These are phyloP conservation scores for Condylura cristata DNA, from an alignment of 2,113 vertebrate genomes.

Conservation along the genomic window DNA sequence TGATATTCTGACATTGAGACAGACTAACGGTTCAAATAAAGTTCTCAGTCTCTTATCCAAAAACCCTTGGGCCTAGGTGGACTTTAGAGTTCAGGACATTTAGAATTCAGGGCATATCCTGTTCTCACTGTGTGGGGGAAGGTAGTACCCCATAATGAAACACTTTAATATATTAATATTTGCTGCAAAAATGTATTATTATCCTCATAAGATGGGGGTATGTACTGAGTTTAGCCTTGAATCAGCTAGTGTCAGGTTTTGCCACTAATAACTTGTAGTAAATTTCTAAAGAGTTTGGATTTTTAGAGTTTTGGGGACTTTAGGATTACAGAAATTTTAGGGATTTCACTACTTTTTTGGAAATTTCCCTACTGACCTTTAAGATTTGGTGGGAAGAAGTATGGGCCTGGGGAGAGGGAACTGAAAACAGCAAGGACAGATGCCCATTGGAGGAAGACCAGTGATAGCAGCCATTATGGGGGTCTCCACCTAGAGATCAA, in stretches of 20 bases:
- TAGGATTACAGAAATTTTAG: neutral
- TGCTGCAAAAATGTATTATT: neutral
- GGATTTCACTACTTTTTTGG: neutral
- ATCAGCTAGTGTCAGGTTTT: neutral
- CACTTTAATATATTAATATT: neutral
- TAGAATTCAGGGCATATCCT: neutral
- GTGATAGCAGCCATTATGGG: neutral
- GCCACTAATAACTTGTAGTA: neutral
- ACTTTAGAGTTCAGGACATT: neutral
- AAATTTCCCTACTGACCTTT: neutral
- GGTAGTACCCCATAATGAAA: neutral
- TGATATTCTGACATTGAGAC: neutral
- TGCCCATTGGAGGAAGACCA: neutral
- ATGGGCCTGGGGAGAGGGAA: neutral
- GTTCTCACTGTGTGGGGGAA: fast-evolving
- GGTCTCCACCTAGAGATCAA: neutral
- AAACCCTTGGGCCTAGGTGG: neutral
- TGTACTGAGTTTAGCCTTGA: neutral
- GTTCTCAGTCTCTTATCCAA: neutral
- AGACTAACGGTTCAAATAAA: neutral
- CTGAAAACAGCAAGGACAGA: neutral
- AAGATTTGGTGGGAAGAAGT: neutral
- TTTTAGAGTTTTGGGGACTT: neutral
- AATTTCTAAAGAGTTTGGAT: neutral
- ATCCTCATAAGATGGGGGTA: neutral